These are phyloP conservation scores for Mamestra brassicae DNA, from an alignment of 2,888 invertebrate species.

Conservation along the genomic window DNA sequence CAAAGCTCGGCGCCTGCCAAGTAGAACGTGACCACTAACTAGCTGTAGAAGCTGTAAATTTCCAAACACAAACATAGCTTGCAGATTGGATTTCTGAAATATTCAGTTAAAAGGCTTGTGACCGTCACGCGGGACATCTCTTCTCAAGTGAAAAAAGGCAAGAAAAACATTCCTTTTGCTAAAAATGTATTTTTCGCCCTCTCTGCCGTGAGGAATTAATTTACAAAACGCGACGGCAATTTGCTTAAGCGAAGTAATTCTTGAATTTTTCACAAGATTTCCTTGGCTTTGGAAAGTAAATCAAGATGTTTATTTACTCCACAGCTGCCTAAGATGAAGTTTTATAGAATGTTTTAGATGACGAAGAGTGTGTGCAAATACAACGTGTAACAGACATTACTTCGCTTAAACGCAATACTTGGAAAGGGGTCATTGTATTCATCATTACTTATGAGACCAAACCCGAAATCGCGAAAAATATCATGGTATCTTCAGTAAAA, in stretches of 20 bases:
- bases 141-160: too few relatives aligned
- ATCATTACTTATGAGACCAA: too few relatives aligned
- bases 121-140: too few relatives aligned
- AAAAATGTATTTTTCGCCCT: neutral
- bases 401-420: too few relatives aligned
- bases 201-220: neutral
- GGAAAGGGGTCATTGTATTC: too few relatives aligned
- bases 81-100: neutral
- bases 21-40: constrained; percentile 25
- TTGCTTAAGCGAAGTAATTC: neutral
- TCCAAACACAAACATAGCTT: constrained; percentile 16
- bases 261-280: constrained; percentile 69
- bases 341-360: too few relatives aligned
- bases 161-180: too few relatives aligned
- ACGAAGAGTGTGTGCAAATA: too few relatives aligned
- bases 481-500: too few relatives aligned
- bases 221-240: neutral
- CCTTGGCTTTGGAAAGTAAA: constrained; percentile 53
- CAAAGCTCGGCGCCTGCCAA: constrained; percentile 1
- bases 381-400: neutral
- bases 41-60: constrained; percentile 15
- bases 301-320: constrained; percentile 62
- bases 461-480: too few relatives aligned
- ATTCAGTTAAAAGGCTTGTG: neutral
- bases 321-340: neutral